These are phyloP conservation scores for Urechis unicinctus DNA, from an alignment of 2,888 invertebrate genomes.

Conservation along the genomic window DNA sequence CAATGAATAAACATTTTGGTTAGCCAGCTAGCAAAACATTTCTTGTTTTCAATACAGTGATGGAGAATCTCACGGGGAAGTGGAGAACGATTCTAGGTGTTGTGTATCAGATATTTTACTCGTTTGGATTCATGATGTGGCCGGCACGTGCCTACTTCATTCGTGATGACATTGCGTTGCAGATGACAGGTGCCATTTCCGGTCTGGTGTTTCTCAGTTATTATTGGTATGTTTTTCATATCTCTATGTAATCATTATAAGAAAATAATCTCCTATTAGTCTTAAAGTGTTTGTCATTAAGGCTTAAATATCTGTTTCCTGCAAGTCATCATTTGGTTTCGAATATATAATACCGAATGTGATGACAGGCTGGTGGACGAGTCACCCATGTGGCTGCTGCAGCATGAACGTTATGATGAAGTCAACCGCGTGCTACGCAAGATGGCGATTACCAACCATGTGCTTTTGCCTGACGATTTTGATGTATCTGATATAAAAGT, in stretches of 20 bases:
- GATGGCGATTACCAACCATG: slow-evolving; percentile 7
- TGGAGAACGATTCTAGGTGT: slow-evolving; percentile 2
- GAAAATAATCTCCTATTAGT: no score
- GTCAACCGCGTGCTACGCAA: slow-evolving; percentile 8
- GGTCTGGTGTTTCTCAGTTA: background rate
- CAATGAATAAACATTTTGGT: background rate
- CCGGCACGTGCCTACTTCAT: slow-evolving; percentile 9
- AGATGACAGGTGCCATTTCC: slow-evolving; percentile 4
- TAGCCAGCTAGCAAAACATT: background rate
- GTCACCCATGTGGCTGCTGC: slow-evolving; percentile 14
- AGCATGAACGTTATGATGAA: slow-evolving; percentile 2
- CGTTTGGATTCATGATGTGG: slow-evolving; percentile 8
- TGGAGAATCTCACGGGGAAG: slow-evolving; percentile 4
- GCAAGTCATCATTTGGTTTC: no score
- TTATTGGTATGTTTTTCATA: background rate
- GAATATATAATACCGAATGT: no score
- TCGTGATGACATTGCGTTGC: slow-evolving; percentile 4
- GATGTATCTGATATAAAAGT: no score
- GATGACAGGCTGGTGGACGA: slow-evolving; percentile 10
- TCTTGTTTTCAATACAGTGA: background rate
- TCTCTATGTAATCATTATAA: no score
- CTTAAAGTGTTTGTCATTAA: no score
- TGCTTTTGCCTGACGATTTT: slow-evolving; percentile 7
- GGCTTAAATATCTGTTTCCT: no score
- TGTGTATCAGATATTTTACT: background rate